Conservation (phyloP, 2,113 vertebrate species). For the Rhinopomastus cyanomelas region DNA sequence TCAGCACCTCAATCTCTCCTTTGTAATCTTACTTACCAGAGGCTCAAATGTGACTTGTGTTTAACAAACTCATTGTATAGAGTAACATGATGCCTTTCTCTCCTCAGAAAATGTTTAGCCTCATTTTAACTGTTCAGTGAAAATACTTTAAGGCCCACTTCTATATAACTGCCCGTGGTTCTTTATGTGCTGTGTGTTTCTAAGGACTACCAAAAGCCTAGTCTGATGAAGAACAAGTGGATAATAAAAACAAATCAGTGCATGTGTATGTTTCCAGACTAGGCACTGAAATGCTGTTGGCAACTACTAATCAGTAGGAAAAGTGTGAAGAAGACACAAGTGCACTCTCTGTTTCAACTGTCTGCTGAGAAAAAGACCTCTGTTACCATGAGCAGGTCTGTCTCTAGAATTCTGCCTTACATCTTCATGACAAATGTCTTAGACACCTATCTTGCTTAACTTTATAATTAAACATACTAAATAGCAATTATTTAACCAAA, state of each 20-base stretch:
- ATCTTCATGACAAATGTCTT: neutral
- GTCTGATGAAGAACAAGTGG: neutral
- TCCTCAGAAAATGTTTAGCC: neutral
- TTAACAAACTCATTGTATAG: neutral
- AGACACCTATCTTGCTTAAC: neutral
- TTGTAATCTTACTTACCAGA: neutral
- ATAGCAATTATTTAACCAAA: neutral
- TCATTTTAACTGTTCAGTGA: neutral
- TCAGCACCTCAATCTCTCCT: too few relatives aligned
- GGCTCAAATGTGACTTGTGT: neutral
- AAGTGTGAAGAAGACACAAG: conserved; percentile 35
- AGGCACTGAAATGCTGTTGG: neutral
- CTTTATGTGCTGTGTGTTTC: neutral
- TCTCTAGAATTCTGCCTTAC: neutral
- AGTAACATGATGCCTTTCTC: neutral
- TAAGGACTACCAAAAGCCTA: conserved; percentile 6
- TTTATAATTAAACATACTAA: neutral
- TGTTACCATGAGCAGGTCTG: neutral
- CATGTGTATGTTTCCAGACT: neutral
- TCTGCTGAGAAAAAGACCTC: neutral
- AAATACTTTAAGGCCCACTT: neutral
- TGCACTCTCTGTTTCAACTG: conserved; percentile 7
- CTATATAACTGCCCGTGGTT: rapidly evolving
- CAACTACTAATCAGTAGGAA: neutral
- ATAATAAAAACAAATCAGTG: neutral